Evolutionary conservation across 2,888 invertebrate genomes (phyloP).

Genomic region (Pheosia tremula): DNA sequence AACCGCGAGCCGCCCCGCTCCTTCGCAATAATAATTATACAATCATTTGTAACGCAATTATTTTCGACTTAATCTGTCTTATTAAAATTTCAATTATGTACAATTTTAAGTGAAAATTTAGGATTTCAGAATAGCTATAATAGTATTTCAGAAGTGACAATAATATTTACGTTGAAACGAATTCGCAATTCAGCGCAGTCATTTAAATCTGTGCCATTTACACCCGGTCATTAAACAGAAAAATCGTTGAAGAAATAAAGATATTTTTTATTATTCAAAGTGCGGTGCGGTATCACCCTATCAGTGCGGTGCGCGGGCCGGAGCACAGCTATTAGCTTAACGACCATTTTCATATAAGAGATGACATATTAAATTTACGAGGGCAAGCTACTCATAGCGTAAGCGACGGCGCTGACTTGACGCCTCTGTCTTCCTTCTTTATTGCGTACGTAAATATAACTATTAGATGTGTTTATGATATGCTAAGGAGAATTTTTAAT

Average conservation of each 20-base stretch:
- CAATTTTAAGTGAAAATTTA: conserved; percentile 16
- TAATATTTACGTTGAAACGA: conserved; percentile 21
- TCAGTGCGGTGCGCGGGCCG: conserved; percentile 65
- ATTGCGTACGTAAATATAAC: conserved; percentile 77
- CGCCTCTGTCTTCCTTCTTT: conserved; percentile 77
- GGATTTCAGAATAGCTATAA: conserved; percentile 2
- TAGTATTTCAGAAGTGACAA: conserved; percentile 32
- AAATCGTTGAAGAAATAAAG: conserved; percentile 44
- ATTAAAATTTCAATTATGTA: conserved; percentile 32
- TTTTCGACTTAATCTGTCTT: conserved; percentile 22
- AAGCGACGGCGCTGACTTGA: conserved; percentile 72
- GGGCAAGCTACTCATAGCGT: conserved; percentile 69
- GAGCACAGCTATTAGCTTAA: conserved; percentile 81
- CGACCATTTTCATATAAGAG: conserved; percentile 83
- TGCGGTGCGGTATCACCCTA: conserved; percentile 66
- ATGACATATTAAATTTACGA: conserved; percentile 84
- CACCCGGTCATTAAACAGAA: conserved; percentile 43
- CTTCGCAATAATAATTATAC: conserved; percentile 56
- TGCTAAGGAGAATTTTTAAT: conserved; percentile 69
- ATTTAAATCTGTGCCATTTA: conserved; percentile 45
- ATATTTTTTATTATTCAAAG: conserved; percentile 62
- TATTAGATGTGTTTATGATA: conserved; percentile 76
- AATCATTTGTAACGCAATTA: conserved; percentile 54
- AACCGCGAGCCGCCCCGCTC: conserved; percentile 55
- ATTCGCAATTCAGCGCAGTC: conserved; percentile 31